These are phyloP conservation scores for Latrodectus hesperus DNA, from an alignment of 2,888 invertebrate species.

Conservation along the genomic window DNA sequence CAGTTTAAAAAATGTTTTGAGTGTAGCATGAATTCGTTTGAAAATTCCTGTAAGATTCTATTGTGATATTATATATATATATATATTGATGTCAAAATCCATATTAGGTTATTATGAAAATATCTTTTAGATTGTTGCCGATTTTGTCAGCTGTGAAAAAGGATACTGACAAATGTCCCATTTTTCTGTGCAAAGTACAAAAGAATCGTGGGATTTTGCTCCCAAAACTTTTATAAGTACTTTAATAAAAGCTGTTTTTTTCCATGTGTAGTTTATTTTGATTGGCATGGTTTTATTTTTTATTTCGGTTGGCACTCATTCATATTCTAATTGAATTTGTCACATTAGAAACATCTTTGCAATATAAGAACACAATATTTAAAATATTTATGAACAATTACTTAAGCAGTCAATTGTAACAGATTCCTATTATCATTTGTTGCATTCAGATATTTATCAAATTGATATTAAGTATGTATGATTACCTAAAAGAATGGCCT, in stretches of 20 bases:
- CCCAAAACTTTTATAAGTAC: conserved; percentile 65
- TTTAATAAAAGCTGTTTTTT: conserved; percentile 67
- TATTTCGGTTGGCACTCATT: not conserved
- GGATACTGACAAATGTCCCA: conserved; percentile 54
- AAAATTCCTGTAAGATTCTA: conserved; percentile 44
- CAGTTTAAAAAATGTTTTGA: conserved; percentile 21
- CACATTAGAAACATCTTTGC: too few species aligned
- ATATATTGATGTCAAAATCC: conserved; percentile 20
- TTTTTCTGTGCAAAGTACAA: conserved; percentile 67
- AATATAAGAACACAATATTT: too few species aligned
- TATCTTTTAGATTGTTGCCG: too few species aligned
- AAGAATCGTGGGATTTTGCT: conserved; percentile 52
- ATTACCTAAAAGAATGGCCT: too few species aligned
- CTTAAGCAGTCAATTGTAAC: too few species aligned
- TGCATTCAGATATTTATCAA: too few species aligned
- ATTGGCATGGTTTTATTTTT: not conserved
- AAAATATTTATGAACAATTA: too few species aligned
- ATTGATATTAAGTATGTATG: too few species aligned
- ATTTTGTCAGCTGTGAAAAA: not conserved
- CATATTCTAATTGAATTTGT: not conserved
- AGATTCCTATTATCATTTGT: too few species aligned
- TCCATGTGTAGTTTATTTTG: not conserved
- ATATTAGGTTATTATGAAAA: too few species aligned
- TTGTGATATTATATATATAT: conserved; percentile 43
- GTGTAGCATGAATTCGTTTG: conserved; percentile 17